Base-by-base conservation (phyloP, 2,113 vertebrate species). In the Colinus virginianus region DNA sequence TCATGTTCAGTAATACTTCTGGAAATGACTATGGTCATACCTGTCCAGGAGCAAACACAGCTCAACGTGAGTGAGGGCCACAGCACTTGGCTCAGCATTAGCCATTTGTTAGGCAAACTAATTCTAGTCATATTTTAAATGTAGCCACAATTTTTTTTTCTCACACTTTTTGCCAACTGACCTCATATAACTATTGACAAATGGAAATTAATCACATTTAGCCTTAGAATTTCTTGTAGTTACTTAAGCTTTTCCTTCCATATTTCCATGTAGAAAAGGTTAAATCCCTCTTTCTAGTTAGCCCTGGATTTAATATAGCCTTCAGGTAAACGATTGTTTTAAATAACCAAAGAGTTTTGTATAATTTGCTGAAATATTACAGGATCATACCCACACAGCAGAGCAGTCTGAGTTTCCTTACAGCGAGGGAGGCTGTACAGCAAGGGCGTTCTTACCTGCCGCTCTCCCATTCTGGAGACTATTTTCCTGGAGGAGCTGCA, bases 191-290 rank as follows among this genome's bases (percentile, higher is more conserved):
- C 51, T 85, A 74, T 88, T 88, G 89, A 92, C 90, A 94, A 93
- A 85, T 96, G 92, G 80, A 90, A 93, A 95, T 92, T 96, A 93
- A 94, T 92, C 92, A 94, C 93, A 92, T 94, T 90, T 93, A 89
- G 67, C 66, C 23, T 92, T 90, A 84, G 93, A 86, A 69, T 93
- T 94, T 91, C 63, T 87, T 94, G 34, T 95, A 85, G 86, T 91
- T 93, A 95, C 90, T 93, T 93, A 96, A 91, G 92, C 34, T 91
- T 96, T 95, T 94, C 90, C 81, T 83, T 83, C 90, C 49, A 0
- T 90, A 59, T 74, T 93, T 89, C 92, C 91, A 0, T 91, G 70
- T 69, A 87, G 49, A 93, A 95, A 92, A 96, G 93, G 76, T 74
- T 90, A 85, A 96, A 74, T 72, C 25, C 89, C 88, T 93, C 80